phyloP scores from a whole-genome alignment of 1,140 invertebrate species.

The Dermatophagoides farinae region DNA sequence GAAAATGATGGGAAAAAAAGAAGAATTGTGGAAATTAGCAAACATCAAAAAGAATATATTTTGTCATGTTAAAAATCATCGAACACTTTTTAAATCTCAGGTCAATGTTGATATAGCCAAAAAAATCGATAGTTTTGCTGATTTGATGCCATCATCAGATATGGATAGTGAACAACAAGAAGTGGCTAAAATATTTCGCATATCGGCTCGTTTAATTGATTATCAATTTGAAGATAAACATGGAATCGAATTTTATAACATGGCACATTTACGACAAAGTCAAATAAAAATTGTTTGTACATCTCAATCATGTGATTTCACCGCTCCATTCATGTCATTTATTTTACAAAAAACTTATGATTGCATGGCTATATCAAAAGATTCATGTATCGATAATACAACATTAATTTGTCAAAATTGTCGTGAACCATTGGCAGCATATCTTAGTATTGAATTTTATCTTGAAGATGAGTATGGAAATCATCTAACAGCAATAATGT shows the following conservation, averaged over 20 bases:
- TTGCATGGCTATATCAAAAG: not conserved
- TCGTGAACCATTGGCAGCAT: not conserved
- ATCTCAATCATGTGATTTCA: not conserved
- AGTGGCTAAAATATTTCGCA: not conserved
- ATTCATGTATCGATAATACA: not conserved
- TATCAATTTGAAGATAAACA: not conserved
- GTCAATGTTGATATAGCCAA: not conserved
- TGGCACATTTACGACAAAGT: not conserved
- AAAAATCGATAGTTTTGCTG: not conserved
- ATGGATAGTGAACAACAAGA: not conserved
- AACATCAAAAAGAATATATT: not conserved
- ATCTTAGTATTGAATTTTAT: not conserved
- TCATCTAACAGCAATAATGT: not conserved
- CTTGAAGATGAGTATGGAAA: not conserved
- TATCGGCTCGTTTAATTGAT: not conserved
- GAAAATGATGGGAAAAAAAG: not conserved
- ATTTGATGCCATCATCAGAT: not conserved
- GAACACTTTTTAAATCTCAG: not conserved
- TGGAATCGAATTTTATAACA: not conserved
- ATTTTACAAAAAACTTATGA: not conserved
- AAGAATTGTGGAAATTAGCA: not conserved
- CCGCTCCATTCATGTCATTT: not conserved
- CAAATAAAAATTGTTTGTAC: not conserved
- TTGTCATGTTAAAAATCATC: not conserved
- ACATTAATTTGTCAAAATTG: not conserved